A percentile compares a stretch with the other conserved stretches of the same genome.
phyloP scores from a whole-genome alignment of 2,888 invertebrate genomes.

The Limnephilus auricula region DNA sequence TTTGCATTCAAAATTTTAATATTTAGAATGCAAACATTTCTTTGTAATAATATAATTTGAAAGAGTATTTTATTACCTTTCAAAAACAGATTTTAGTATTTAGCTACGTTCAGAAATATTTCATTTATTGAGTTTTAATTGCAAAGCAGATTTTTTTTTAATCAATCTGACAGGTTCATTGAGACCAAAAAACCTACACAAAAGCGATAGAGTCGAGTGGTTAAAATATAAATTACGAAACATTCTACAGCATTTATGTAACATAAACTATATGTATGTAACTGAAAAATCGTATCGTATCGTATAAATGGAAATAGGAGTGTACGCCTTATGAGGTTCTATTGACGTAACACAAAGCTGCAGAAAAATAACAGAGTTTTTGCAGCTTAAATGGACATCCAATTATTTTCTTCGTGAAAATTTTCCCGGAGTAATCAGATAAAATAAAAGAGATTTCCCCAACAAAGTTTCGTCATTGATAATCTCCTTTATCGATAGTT shows the following conservation, averaged over 20 bases:
- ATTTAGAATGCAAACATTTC: no score
- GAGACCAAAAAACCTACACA: no score
- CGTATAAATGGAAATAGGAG: background rate
- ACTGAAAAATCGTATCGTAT: background rate
- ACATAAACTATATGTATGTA: background rate
- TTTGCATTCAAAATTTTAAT: no score
- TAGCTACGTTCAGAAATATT: no score
- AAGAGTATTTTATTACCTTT: no score
- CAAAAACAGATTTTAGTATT: no score
- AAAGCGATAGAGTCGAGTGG: no score
- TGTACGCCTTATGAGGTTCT: background rate
- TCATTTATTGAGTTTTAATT: no score
- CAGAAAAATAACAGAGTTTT: background rate
- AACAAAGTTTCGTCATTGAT: slow-evolving; percentile 45
- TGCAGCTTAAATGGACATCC: background rate
- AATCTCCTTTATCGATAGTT: slow-evolving; percentile 60
- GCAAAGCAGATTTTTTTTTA: no score
- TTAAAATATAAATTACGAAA: no score
- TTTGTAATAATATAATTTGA: no score
- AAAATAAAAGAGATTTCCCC: background rate
- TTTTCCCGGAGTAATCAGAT: background rate
- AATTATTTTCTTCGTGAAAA: background rate
- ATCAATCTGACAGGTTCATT: no score
- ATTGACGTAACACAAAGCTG: background rate
- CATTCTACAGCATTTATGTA: background rate